These are phyloP conservation scores for Bibio marci DNA, from an alignment of 2,888 invertebrate genomes.

Conservation along the genomic window DNA sequence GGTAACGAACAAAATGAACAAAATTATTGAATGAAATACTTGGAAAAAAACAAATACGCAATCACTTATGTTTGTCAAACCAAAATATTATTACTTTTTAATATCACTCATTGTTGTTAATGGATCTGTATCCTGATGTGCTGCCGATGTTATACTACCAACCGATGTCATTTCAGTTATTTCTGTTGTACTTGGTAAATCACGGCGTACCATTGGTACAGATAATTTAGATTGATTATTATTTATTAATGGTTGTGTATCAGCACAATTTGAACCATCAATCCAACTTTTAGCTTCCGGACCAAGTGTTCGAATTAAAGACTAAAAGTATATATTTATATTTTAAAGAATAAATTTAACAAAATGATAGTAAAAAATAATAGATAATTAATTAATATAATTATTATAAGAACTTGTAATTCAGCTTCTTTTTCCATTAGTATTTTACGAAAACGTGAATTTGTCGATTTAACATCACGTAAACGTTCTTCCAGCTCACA, in stretches of 20 bases:
- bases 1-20: background rate
- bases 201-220: conserved; percentile 24
- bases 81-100: conserved; percentile 7
- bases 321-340: conserved; percentile 6
- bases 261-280: conserved; percentile 23
- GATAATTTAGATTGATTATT: conserved; percentile 21
- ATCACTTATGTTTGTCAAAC: background rate
- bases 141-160: conserved; percentile 47
- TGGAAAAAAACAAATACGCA: background rate
- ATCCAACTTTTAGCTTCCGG: conserved; percentile 30
- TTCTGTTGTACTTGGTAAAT: conserved; percentile 35
- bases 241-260: conserved; percentile 22
- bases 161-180: conserved; percentile 56
- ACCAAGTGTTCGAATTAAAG: conserved; percentile 26
- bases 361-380: background rate
- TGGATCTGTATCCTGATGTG: conserved; percentile 35
- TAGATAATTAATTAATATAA: conserved; percentile 15
- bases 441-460: conserved; percentile 66
- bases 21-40: too few species aligned
- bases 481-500: conserved; percentile 69
- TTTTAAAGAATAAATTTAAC: background rate
- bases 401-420: conserved; percentile 35
- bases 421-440: conserved; percentile 72
- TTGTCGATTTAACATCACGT: conserved; percentile 67
- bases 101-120: conserved; percentile 18